Base-by-base conservation (phyloP, 2,797 vertebrate species). In the Diplodus puntazzo region DNA sequence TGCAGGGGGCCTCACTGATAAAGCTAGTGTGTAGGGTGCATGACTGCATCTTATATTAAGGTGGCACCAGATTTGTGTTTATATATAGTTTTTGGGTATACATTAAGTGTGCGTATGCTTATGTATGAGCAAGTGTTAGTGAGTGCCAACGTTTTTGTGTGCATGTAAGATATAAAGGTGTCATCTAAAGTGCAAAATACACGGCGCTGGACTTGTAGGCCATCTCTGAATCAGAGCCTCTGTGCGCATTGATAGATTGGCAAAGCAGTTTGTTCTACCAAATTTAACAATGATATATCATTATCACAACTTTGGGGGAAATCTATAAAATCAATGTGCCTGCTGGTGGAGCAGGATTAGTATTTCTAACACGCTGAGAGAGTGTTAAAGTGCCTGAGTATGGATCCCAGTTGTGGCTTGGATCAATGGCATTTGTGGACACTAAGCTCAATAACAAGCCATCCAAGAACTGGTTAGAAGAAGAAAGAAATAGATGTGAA, bases 241-340 rank as follows among this genome's bases (percentile, higher is more conserved):
- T 94, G 95, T 93, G 93, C 79, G 82, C 95, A 97, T 98, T 96
- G 97, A 97, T 95, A 96, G 96, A 99, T 99, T 95, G 97, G 96
- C 96, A 97, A 98, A 98, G 96, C 97, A 96, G 97, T 99, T 99
- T 99, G 98, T 99, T 99, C 98, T 98, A 97, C 97, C 97, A 99
- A 98, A 99, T 99, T 98, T 98, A 99, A 98, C 98, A 99, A 99
- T 99, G 97, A 99, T 98, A 97, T 97, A 98, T 99, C 98, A 99
- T 99, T 99, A 99, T 99, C 97, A 97, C 98, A 99, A 99, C 97
- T 99, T 99, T 98, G 96, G 95, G 95, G 93, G 96, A 97, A 97
- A 99, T 98, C 98, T 97, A 99, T 99, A 98, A 97, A 99, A 99
- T 99, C 98, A 97, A 98, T 99, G 96, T 94, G 96, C 96, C 96